Evolutionary conservation across 1,140 invertebrate genomes (phyloP), one percentile per base, ranked within the genome.

Genomic region (Temnothorax nylanderi): DNA sequence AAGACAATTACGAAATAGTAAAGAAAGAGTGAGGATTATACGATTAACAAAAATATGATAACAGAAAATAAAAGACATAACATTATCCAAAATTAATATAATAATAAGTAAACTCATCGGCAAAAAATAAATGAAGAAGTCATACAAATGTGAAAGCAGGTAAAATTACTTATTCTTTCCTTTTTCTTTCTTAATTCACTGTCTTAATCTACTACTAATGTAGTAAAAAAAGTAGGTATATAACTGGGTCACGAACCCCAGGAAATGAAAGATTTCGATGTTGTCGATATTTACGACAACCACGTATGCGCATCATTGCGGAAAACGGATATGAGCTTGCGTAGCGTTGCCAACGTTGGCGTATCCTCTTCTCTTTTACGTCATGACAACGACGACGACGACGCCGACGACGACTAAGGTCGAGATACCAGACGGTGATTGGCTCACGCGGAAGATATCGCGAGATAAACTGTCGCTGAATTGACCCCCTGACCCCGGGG

Each of bases 401-500:
- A 62, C 41, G 75, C 58, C 34, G 49, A 81, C 21, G 37, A 26
- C 26, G 26, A 26, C 65, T 34, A 84, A 91, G 87, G 90, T 91
- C 85, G 87, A 89, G 89, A 92, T 92, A 85, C 85, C 65, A 56
- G 64, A 26, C 65, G 71, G 37, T 62, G 90, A 92, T 92, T 92
- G 91, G 88, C 82, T 91, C 80, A 85, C 47, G 65, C 76, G 41
- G 74, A 88, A 81, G 87, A 92, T 92, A 92, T 80, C 64, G 60
- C 49, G 21, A 90, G 76, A 90, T 91, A 87, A 90, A 82, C 77
- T 80, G 58, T 75, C 65, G 47, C 13, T 44, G 67, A 84, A 89
- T 91, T 92, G 91, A 93, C 89, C 87, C 72, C 60, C 58, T 91
- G 90, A 64, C 87, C 85, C 64, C 37, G 69, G 71, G 80, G 34